These are phyloP conservation scores for Phasianus colchicus DNA, from an alignment of 2,113 vertebrate genomes.

Conservation along the genomic window DNA sequence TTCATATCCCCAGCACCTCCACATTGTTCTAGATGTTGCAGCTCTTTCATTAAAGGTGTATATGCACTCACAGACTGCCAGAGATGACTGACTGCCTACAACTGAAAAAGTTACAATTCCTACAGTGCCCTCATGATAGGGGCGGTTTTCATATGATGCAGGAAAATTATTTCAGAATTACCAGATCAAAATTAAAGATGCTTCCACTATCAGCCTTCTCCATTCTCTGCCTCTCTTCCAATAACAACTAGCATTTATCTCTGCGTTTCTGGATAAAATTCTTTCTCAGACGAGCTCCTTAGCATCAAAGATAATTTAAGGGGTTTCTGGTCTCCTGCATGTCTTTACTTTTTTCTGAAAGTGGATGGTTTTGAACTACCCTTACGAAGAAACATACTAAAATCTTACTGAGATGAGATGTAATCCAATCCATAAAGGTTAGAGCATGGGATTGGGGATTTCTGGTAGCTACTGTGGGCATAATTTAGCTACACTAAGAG, in stretches of 20 bases:
- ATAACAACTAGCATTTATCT: neutral
- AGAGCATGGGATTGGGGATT: neutral
- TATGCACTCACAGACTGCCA: neutral
- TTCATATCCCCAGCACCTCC: neutral
- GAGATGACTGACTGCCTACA: neutral
- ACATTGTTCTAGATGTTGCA: neutral
- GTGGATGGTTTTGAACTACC: neutral
- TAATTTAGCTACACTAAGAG: slow-evolving; percentile 4
- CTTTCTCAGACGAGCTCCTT: neutral
- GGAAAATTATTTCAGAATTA: neutral
- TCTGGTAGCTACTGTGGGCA: neutral
- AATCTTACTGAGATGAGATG: neutral
- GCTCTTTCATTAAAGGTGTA: neutral
- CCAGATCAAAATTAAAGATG: neutral
- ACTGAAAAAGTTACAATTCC: neutral
- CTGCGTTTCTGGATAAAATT: neutral
- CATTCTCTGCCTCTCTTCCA: neutral
- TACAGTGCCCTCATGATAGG: neutral
- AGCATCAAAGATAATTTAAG: neutral
- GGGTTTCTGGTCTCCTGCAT: neutral
- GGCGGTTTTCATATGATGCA: neutral
- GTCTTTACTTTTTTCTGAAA: neutral
- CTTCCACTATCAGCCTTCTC: neutral
- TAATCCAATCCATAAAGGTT: neutral
- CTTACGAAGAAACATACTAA: neutral